These are phyloP conservation scores for Saturnia pavonia DNA, from an alignment of 2,888 invertebrate genomes.

Conservation along the genomic window DNA sequence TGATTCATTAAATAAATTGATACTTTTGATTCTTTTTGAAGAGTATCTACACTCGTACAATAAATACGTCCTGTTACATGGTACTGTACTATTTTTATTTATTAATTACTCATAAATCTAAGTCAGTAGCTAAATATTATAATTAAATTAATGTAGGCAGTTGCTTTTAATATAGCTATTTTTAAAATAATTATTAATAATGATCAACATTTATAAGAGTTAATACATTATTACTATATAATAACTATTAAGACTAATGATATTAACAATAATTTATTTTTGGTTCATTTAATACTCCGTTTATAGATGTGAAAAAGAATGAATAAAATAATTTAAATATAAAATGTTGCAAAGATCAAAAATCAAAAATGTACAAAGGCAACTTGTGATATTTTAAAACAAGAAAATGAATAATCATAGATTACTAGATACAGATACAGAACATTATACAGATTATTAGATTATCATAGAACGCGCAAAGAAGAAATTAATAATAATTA, in stretches of 20 bases:
- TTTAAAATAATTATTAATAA: not conserved
- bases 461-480: too few relatives aligned
- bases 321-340: not conserved
- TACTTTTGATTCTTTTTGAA: not conserved
- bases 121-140: not conserved
- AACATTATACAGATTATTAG: not conserved
- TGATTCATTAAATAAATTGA: not conserved
- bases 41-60: not conserved
- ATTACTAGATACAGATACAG: not conserved
- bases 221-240: constrained; percentile 7
- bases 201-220: not conserved
- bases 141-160: not conserved
- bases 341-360: not conserved
- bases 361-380: not conserved
- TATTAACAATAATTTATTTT: constrained; percentile 13
- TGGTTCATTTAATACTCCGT: constrained; percentile 2
- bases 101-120: not conserved
- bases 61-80: too few relatives aligned
- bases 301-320: constrained; percentile 5
- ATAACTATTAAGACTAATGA: not conserved
- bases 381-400: not conserved
- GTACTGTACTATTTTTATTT: too few relatives aligned
- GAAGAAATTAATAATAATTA: not conserved
- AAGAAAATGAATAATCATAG: not conserved
- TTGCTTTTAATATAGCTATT: not conserved